Evolutionary conservation across 2,113 vertebrate species (phyloP), one percentile per base, ranked within the genome.

Genomic region (Protomyctophum bolini): DNA sequence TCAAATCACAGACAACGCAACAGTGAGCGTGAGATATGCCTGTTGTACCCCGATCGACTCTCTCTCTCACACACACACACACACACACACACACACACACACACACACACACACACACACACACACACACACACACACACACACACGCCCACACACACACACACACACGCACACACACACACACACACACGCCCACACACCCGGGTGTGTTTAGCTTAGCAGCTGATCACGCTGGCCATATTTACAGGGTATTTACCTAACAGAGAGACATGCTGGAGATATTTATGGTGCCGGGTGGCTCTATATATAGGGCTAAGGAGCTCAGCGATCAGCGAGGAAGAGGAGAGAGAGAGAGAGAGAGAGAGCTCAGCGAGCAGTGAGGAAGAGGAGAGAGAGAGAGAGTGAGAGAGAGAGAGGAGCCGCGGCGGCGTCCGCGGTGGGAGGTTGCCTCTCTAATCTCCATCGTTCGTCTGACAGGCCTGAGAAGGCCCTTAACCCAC

Each of bases 231-330:
- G 92, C 92, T 93, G 93, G 95, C 95, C 95, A 94, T 96, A 95
- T 97, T 97, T 95, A 96, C 95, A 94, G 94, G 94, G 93, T 96
- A 95, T 98, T 98, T 97, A 97, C 95, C 94, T 94, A 95, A 96
- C 95, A n/a, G n/a, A 93, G 92, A 95, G 94, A 94, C 95, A 94
- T 94, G 95, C 94, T 94, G 93, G 93, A 94, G 95, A 95, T 97
- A 97, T 96, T 97, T 96, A 97, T 96, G 94, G 94, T 94, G n/a
- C 93, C 93, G 88, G 94, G 95, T 88, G 96, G 92, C 91, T 95
- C 95, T 97, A 97, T 97, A 97, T 97, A 97, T 98, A 97, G 96
- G 95, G 93, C 94, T 94, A 93, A 95, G 93, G 94, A 95, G 94
- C 93, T 88, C 41, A 71, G 81, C 58, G 41, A 33, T 2, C 28